Base-by-base conservation (phyloP, 2,888 invertebrate species). In the Ganaspis brasiliensis region DNA sequence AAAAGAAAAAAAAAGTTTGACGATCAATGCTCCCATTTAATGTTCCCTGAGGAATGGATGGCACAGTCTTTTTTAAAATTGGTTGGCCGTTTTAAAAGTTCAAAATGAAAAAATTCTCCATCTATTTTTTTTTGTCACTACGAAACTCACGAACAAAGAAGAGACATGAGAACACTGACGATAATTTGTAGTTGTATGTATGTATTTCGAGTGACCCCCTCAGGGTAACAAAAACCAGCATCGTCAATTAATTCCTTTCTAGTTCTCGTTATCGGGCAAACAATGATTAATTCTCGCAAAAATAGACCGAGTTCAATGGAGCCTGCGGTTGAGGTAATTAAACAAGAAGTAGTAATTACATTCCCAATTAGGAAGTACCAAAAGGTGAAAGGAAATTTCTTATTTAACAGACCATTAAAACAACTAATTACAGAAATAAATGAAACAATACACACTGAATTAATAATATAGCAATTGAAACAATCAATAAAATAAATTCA, bases 231-330 rank as follows among this genome's bases (percentile, higher is more conserved):
- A 63, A 63, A 63, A 63, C 37, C 37, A 40, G 37, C 14, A 16
- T 21, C 37, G 37, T 63, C 61, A 63, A 63, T 63, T 63, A 63
- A 21, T 63, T 63, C 37, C 61, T 63, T 63, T 63, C 61, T 63
- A 63, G 61, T 63, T 63, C 61, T 63, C 61, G 61, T 63, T 40
- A 63, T 35, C 37, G 61, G 35, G 61, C 19, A 40, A 63, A 40
- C 61, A 63, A 63, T 63, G 61, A 63, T 63, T 63, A 63, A 40
- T 63, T 63, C 61, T 40, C 14, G 37, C 21, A 63, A 63, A 63
- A 63, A 40, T 63, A 12, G 19, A 9, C 37, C 1, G 61, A 40
- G 61, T 40, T 40, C 61, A 63, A 21, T 35, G 37, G 37, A 16
- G 37, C 35, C 61, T 63, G 16, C 14, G 14, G 37, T 37, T 37